These are phyloP conservation scores for Sander lucioperca DNA, from an alignment of 2,113 vertebrate species.

Conservation along the genomic window DNA sequence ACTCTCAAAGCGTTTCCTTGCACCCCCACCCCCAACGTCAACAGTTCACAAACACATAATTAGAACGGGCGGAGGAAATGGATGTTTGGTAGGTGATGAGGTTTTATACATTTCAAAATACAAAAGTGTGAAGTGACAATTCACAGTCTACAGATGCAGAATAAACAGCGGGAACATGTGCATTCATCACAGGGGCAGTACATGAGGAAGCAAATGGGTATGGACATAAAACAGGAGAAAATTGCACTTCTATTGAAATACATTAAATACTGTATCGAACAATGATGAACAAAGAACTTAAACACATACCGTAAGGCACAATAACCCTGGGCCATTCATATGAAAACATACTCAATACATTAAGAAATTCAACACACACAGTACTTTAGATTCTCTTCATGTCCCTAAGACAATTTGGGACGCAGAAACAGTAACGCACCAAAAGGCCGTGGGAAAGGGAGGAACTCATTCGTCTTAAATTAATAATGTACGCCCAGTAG, in stretches of 20 bases:
- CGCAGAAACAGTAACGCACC: constrained; percentile 39
- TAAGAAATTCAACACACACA: constrained; percentile 51
- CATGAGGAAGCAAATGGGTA: constrained; percentile 21
- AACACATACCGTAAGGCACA: constrained; percentile 45
- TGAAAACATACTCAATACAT: constrained; percentile 27
- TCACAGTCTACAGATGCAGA: constrained; percentile 60
- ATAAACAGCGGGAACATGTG: constrained; percentile 40
- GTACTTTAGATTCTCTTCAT: constrained; percentile 40
- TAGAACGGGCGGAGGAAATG: constrained; percentile 67
- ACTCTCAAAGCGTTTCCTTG: constrained; percentile 61
- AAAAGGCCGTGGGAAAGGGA: not conserved
- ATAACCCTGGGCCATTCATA: not conserved
- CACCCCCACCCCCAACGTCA: constrained; percentile 36
- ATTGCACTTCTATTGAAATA: constrained; percentile 24
- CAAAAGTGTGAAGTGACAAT: constrained; percentile 74
- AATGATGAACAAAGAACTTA: constrained; percentile 30
- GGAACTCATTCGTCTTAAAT: not conserved
- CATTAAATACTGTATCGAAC: constrained; percentile 47
- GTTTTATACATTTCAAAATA: constrained; percentile 73
- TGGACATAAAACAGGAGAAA: constrained; percentile 34
- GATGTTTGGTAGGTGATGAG: constrained; percentile 65
- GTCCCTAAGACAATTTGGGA: constrained; percentile 20
- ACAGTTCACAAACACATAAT: constrained; percentile 70
- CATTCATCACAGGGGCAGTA: constrained; percentile 15
- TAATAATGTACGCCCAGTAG: constrained; percentile 1